Conservation (phyloP, 2,113 vertebrate species). For the Panthera uncia region DNA sequence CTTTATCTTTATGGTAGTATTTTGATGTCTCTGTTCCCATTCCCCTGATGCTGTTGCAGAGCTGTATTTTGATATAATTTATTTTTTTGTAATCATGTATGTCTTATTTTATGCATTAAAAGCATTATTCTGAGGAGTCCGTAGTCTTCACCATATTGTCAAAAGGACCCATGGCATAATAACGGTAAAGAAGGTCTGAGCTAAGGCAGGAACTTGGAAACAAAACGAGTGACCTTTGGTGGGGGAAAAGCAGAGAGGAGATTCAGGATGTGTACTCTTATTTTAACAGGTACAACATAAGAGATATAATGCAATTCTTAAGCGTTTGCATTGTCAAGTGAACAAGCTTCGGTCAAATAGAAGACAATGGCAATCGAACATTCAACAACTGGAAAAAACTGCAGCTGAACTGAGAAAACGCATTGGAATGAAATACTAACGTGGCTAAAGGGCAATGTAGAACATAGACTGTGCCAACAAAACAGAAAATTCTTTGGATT, state of each 20-base stretch:
- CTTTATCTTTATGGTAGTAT: not conserved
- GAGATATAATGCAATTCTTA: slow-evolving; percentile 86
- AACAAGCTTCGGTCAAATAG: slow-evolving; percentile 83
- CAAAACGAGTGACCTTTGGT: not conserved
- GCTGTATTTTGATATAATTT: not conserved
- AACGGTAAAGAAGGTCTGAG: not conserved
- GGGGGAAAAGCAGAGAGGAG: not conserved
- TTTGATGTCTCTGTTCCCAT: not conserved
- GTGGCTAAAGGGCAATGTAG: not conserved
- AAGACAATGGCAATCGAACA: slow-evolving; percentile 84
- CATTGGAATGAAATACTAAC: slow-evolving; percentile 61
- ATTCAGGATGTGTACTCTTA: not conserved
- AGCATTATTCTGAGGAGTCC: not conserved
- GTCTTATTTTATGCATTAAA: slow-evolving; percentile 29
- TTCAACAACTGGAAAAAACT: slow-evolving; percentile 84
- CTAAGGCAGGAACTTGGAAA: not conserved
- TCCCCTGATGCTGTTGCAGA: not conserved
- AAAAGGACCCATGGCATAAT: not conserved
- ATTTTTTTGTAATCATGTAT: not conserved
- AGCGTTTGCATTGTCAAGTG: slow-evolving; percentile 86
- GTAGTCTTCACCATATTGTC: not conserved
- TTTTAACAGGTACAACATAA: slow-evolving; percentile 86
- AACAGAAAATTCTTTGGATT: not conserved
- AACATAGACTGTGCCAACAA: not conserved
- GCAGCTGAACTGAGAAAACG: slow-evolving; percentile 79